Percentiles rank a stretch among this genome's conserved stretches.
Evolutionary conservation across 2,113 vertebrate species (phyloP).

Genomic region (Campylorhamphus procurvoides): DNA sequence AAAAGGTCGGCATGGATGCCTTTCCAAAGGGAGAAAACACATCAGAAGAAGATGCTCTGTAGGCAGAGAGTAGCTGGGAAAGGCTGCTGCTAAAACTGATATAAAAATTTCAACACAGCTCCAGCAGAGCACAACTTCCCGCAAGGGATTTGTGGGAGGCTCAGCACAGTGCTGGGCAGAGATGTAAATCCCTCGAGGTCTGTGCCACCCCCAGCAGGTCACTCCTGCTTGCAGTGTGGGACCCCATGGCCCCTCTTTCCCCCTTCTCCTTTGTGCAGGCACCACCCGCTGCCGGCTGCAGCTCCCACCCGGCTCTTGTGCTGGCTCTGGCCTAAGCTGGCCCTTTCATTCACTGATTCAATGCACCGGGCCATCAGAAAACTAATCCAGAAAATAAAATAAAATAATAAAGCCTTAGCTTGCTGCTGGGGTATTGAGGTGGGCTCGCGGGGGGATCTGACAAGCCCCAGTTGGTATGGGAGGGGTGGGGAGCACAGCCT

Average conservation of each 20-base stretch:
- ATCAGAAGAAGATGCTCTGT: background rate
- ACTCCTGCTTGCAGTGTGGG: background rate
- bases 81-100: background rate
- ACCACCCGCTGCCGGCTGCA: background rate
- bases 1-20: background rate
- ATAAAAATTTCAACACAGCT: background rate
- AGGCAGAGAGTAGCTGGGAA: background rate
- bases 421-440: background rate
- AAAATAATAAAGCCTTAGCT: background rate
- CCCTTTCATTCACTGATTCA: constrained; percentile 7
- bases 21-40: background rate
- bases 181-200: background rate
- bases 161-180: background rate
- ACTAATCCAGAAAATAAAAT: background rate
- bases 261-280: background rate
- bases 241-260: background rate
- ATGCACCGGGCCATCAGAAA: constrained; percentile 25
- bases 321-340: background rate
- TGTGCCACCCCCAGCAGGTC: background rate
- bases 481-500: background rate
- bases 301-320: background rate
- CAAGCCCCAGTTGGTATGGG: background rate
- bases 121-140: background rate
- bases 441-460: background rate
- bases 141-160: background rate